A percentile compares a stretch with the other conserved stretches of the same genome.
phyloP scores from a whole-genome alignment of 2,797 vertebrate genomes.

The Benthosema pterotum region DNA sequence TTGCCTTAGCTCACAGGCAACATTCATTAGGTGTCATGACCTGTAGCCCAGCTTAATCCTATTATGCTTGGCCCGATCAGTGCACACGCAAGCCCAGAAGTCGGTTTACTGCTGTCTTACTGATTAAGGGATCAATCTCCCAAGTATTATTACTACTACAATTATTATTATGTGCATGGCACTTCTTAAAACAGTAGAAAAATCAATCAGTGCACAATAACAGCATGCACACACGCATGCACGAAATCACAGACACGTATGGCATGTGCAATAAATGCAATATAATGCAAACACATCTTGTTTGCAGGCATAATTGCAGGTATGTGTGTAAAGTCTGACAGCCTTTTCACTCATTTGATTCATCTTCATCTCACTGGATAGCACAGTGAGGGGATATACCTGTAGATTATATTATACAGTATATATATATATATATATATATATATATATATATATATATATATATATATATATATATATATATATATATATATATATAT shows the following conservation, averaged over 20 bases:
- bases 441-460: no score
- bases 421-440: no score
- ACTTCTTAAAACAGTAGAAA: background rate
- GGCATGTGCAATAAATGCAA: background rate
- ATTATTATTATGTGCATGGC: no score
- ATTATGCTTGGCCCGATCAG: slow-evolving; percentile 59
- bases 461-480: no score
- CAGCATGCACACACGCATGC: slow-evolving; percentile 13
- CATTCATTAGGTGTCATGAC: slow-evolving; percentile 66
- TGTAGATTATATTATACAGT: no score
- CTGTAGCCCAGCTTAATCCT: slow-evolving; percentile 70
- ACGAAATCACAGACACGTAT: slow-evolving; percentile 10
- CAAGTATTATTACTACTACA: background rate
- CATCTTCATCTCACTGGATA: slow-evolving; percentile 65
- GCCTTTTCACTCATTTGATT: slow-evolving; percentile 74
- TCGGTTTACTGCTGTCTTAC: slow-evolving; percentile 25
- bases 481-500: no score
- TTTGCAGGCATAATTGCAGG: slow-evolving; percentile 63
- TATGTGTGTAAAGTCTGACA: slow-evolving; percentile 63
- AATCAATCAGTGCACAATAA: background rate
- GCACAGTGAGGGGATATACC: slow-evolving; percentile 30
- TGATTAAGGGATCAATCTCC: slow-evolving; percentile 16
- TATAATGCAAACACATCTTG: background rate
- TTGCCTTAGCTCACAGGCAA: slow-evolving; percentile 53
- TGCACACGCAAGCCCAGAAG: slow-evolving; percentile 54